These are phyloP conservation scores for Thecocarcelia acutangulata DNA, from an alignment of 2,888 invertebrate species.

Conservation along the genomic window DNA sequence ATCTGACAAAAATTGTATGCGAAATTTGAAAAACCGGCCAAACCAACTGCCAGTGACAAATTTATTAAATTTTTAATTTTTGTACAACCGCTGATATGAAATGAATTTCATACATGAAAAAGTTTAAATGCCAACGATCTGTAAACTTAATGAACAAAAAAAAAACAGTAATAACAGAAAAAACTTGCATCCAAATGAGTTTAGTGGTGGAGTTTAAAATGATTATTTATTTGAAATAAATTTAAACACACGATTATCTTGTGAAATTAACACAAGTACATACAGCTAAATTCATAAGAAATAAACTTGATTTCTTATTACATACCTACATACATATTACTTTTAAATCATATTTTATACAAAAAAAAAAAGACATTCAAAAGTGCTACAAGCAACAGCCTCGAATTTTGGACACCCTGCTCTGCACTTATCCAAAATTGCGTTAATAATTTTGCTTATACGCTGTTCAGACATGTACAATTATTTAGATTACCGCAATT, in stretches of 20 bases:
- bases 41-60: slow-evolving; percentile 48
- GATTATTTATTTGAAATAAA: not conserved
- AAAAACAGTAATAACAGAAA: not conserved
- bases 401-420: too few relatives aligned
- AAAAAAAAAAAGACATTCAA: too few relatives aligned
- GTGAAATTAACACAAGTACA: not conserved
- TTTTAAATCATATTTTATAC: too few relatives aligned
- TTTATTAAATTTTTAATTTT: slow-evolving; percentile 39
- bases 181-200: slow-evolving; percentile 11
- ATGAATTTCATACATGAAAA: slow-evolving; percentile 37
- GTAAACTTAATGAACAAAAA: slow-evolving; percentile 24
- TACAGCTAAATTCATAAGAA: not conserved
- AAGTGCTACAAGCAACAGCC: too few relatives aligned
- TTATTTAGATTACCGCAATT: too few relatives aligned
- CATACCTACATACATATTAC: too few relatives aligned
- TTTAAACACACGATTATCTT: not conserved
- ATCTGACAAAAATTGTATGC: not conserved
- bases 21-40: slow-evolving; percentile 23
- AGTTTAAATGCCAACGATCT: slow-evolving; percentile 49
- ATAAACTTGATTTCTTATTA: not conserved
- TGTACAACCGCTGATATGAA: slow-evolving; percentile 24
- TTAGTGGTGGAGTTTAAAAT: slow-evolving; percentile 14
- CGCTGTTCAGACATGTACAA: too few relatives aligned
- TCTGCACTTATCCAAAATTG: too few relatives aligned
- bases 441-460: too few relatives aligned